Evolutionary conservation across 2,888 invertebrate species (phyloP).

Genomic region (Cephalotes varians): DNA sequence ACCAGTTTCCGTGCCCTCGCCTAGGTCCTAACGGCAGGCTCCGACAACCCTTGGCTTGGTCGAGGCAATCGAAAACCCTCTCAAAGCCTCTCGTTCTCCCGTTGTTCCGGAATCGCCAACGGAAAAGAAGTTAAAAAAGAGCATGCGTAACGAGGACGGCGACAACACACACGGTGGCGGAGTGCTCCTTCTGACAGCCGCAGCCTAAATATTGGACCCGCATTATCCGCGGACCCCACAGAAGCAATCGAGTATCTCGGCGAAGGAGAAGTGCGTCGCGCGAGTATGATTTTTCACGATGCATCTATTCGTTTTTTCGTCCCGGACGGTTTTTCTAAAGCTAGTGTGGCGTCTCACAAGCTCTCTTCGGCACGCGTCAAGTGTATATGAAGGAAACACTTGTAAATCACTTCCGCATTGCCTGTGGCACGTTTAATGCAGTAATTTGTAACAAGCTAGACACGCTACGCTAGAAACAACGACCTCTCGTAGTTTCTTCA

Average conservation of each 20-base stretch:
- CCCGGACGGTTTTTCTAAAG: slow-evolving; percentile 19
- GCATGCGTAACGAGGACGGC: slow-evolving; percentile 64
- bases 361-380: slow-evolving; percentile 32
- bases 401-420: slow-evolving; percentile 48
- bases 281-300: slow-evolving; percentile 44
- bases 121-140: slow-evolving; percentile 64
- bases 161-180: slow-evolving; percentile 34
- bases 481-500: slow-evolving; percentile 34
- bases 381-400: slow-evolving; percentile 32
- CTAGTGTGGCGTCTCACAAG: slow-evolving; percentile 23
- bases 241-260: slow-evolving; percentile 47
- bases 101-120: slow-evolving; percentile 41
- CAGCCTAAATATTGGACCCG: slow-evolving; percentile 71
- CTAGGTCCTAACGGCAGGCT: slow-evolving; percentile 67
- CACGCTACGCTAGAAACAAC: slow-evolving; percentile 41
- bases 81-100: slow-evolving; percentile 38
- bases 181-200: slow-evolving; percentile 66
- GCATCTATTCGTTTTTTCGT: slow-evolving; percentile 32
- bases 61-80: slow-evolving; percentile 49
- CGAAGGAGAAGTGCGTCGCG: slow-evolving; percentile 16
- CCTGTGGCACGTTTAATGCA: slow-evolving; percentile 39
- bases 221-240: slow-evolving; percentile 63
- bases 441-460: slow-evolving; percentile 45
- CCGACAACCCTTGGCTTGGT: slow-evolving; percentile 61
- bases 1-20: slow-evolving; percentile 80